Base-by-base conservation (phyloP, 2,797 vertebrate species). In the Eurystomus glaucurus region DNA sequence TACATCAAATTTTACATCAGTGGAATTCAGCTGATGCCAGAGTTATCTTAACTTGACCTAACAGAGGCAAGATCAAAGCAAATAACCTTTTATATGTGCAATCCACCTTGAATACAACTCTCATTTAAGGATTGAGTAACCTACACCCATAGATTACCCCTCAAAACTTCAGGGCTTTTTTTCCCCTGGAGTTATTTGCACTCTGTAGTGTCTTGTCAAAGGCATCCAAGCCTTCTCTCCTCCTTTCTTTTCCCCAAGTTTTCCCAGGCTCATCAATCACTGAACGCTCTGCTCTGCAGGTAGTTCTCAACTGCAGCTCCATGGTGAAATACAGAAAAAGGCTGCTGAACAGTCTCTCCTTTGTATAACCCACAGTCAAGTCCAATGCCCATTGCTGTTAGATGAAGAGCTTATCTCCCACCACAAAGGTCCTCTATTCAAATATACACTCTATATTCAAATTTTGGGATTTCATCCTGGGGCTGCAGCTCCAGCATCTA, bases 191-290 rank as follows among this genome's bases (percentile, higher is more conserved):
- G 33, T 57, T 4, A 28, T 66, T 70, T 82, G 45, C 18, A 8
- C 35, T 62, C n/a, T 0, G 0, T 21, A 66, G 21, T 19, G n/a
- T 43, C 48, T 94, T 93, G 55, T 70, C 35, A 66, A 83, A 93
- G 39, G 51, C 79, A 82, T 18, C 2, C 46, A 39, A 39, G 16
- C 8, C 33, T 28, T 26, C 31, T 82, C 71, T 85, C 77, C 62
- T 90, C 33, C 57, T 14, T 82, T 25, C 31, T n/a, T 87, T 86
- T 87, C 46, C 70, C 58, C 1, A 10, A 28, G 41, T 91, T 91
- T 93, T 93, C 74, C 45, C 66, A 87, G 66, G 87, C 58, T 69
- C 58, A 61, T 76, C 75, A 69, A 80, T 85, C 81, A 62, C 18
- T 4, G 8, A 77, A 37, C 68, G 29, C 10, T 18, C 57, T 87